phyloP scores from a whole-genome alignment of 92 coral and sea anemone species.

The Montipora capitata region DNA sequence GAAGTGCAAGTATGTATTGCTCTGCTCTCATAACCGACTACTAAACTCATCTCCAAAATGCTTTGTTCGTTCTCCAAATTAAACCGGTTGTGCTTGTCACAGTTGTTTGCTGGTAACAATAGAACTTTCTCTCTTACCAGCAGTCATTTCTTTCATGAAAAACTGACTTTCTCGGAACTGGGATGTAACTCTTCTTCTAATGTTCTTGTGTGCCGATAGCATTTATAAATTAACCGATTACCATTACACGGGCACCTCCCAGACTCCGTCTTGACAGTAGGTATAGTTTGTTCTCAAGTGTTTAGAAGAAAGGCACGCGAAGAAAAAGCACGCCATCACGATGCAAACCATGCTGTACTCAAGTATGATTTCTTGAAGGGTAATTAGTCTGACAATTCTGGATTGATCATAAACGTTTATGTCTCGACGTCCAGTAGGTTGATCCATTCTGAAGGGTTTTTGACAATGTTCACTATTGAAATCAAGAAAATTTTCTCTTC shows the following conservation, averaged over 20 bases:
- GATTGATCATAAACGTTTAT: not conserved
- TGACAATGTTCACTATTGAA: not conserved
- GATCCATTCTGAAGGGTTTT: constrained; percentile 7
- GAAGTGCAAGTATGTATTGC: too few species aligned
- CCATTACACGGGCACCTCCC: not conserved
- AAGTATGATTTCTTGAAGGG: constrained; percentile 32
- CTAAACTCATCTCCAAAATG: too few species aligned
- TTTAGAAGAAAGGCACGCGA: constrained; percentile 17
- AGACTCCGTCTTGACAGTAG: not conserved
- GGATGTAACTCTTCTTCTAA: not conserved
- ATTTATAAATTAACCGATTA: not conserved
- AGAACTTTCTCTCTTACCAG: too few species aligned
- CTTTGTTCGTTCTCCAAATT: too few species aligned
- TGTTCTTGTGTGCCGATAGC: too few species aligned
- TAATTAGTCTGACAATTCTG: constrained; percentile 12
- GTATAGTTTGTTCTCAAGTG: not conserved
- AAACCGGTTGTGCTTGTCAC: too few species aligned
- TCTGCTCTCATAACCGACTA: too few species aligned
- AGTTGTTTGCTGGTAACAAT: too few species aligned
- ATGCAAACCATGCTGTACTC: constrained; percentile 32
- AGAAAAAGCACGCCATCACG: constrained; percentile 42
- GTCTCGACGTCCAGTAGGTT: not conserved
- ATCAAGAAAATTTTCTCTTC: not conserved
- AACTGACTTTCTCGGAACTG: too few species aligned
- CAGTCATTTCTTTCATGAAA: too few species aligned